Base-by-base conservation (phyloP, 2,113 vertebrate genomes). In the Melanostigma gelatinosum region DNA sequence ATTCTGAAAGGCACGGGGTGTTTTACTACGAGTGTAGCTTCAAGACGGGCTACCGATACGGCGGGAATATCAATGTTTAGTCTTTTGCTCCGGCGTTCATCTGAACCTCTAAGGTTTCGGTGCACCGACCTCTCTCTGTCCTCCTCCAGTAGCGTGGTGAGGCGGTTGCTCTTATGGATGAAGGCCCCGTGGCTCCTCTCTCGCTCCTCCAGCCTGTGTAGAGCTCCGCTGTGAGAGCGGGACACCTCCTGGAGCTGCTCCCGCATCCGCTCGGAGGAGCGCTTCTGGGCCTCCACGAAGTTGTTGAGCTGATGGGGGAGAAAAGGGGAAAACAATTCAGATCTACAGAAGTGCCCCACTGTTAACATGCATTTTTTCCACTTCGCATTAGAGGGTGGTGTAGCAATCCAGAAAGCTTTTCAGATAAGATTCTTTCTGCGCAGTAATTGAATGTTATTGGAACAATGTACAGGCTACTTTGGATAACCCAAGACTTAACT, bases 101-200 rank as follows among this genome's bases (percentile, higher is more conserved):
- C 61, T 80, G 32, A 75, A 64, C 22, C 38, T 36, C 7, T 8
- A 3, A 40, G 50, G 34, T 81, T 81, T 54, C 32, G 50, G 20
- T 84, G 57, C 74, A 85, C 95, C 92, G 94, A 97, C 97, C 97
- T 96, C 94, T 96, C 94, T 76, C 95, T 92, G 91, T 98, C 96
- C 88, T 96, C 95, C 93, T 97, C 96, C 88, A 97, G 87, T 85
- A 97, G 88, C 73, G 92, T 88, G 84, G 94, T 95, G 72, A 97
- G 96, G 83, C 95, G 93, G 69, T 96, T 94, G 7, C 93, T 97
- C 93, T 95, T 96, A 58, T 95, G 92, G 93, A 95, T 92, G 7
- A 96, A 96, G 78, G 95, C 94, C 72, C 81, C 89, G 77, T 97
- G 95, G 82, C 94, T 96, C 88, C 86, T 95, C 88, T 96, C 96